A percentile compares a stretch with the other conserved stretches of the same genome.
phyloP scores from a whole-genome alignment of 1,140 invertebrate species.

The Holcopasites calliopsidis region DNA sequence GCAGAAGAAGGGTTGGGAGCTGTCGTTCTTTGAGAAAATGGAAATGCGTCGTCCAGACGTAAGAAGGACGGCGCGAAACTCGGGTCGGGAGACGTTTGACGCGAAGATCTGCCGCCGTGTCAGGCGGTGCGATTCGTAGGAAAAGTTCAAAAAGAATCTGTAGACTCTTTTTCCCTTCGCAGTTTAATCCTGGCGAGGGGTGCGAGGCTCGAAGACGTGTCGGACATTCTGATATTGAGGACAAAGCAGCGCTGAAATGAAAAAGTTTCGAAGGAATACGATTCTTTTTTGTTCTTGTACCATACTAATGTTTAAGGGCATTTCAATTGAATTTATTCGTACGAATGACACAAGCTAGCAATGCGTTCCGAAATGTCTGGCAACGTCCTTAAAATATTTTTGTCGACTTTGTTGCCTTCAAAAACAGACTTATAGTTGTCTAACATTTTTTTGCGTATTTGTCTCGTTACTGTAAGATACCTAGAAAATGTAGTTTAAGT shows the following conservation, averaged over 20 bases:
- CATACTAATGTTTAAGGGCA: no score
- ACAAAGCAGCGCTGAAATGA: slow-evolving; percentile 15
- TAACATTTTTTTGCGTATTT: no score
- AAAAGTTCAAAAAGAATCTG: slow-evolving; percentile 37
- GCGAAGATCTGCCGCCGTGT: background rate
- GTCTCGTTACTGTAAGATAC: no score
- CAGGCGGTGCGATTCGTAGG: background rate
- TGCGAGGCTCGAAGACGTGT: slow-evolving; percentile 4
- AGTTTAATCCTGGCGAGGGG: background rate
- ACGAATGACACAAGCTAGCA: no score
- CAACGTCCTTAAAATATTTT: no score
- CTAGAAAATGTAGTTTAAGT: no score
- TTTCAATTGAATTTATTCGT: no score
- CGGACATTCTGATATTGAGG: background rate
- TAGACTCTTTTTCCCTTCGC: background rate
- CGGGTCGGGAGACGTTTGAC: slow-evolving; percentile 23
- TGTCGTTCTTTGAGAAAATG: slow-evolving; percentile 24
- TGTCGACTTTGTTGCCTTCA: no score
- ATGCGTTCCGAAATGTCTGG: no score
- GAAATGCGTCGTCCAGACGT: slow-evolving; percentile 29
- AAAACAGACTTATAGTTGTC: no score
- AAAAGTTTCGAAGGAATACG: background rate
- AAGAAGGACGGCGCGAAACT: background rate
- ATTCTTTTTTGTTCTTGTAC: no score
- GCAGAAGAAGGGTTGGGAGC: background rate